Evolutionary conservation across 53 echinoderm and acorn worm species (phyloP).

Genomic region (Pentamera pediparva): DNA sequence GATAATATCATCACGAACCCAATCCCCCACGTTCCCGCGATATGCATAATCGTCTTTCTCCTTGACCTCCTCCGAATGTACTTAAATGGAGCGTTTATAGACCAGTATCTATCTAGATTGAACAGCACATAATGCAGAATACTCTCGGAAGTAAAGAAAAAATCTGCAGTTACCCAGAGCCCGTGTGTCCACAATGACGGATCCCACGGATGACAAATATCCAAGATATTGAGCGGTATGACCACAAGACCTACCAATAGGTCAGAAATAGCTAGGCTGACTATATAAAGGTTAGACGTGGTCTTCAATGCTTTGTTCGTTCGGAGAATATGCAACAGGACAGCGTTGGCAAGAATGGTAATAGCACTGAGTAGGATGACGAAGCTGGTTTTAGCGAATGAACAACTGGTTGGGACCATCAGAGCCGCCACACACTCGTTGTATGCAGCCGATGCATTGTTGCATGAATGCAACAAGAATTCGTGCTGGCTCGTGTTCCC

Average conservation of each 20-base stretch:
- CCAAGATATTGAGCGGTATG: slow-evolving; percentile 70
- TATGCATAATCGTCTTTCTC: slow-evolving; percentile 63
- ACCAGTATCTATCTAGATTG: slow-evolving; percentile 94
- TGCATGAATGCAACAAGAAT: neutral
- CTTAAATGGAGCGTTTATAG: slow-evolving; percentile 91
- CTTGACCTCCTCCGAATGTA: slow-evolving; percentile 90
- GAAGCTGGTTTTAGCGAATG: slow-evolving; percentile 32
- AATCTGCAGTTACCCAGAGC: slow-evolving; percentile 84
- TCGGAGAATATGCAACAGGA: slow-evolving; percentile 75
- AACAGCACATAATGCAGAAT: slow-evolving; percentile 83
- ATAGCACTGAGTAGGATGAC: slow-evolving; percentile 50
- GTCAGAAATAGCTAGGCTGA: slow-evolving; percentile 79
- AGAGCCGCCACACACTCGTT: neutral
- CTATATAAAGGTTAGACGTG: slow-evolving; percentile 72
- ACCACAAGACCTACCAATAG: slow-evolving; percentile 76
- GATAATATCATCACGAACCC: slow-evolving; percentile 52
- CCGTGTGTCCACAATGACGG: slow-evolving; percentile 40
- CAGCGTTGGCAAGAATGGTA: slow-evolving; percentile 61
- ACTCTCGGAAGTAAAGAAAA: slow-evolving; percentile 74
- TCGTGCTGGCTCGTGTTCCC: neutral
- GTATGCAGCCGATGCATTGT: neutral
- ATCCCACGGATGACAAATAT: slow-evolving; percentile 53
- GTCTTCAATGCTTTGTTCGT: slow-evolving; percentile 70
- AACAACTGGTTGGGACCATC: neutral
- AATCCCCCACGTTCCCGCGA: slow-evolving; percentile 73